Conservation (phyloP, 2,888 invertebrate genomes). For the Drymonia ruficornis region DNA sequence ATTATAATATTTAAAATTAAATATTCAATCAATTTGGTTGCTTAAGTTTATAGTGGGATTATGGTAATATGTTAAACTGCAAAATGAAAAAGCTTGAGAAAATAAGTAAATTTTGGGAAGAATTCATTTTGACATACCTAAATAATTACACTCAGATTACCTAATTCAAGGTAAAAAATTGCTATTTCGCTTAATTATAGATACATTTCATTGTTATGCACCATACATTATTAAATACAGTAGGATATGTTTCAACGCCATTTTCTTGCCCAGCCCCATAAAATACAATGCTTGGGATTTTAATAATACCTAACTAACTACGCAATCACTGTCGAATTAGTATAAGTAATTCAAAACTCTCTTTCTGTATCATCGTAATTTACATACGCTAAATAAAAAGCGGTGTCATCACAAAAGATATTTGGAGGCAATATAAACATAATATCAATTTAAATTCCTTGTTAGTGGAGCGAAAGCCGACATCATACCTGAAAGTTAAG, state of each 20-base stretch:
- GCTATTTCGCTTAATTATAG: too few relatives aligned
- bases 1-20: constrained; percentile 28
- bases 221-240: too few relatives aligned
- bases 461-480: constrained; percentile 85
- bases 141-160: too few relatives aligned
- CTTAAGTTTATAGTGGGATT: constrained; percentile 17
- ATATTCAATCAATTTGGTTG: constrained; percentile 27
- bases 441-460: constrained; percentile 85
- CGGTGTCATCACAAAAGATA: constrained; percentile 85
- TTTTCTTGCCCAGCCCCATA: too few relatives aligned
- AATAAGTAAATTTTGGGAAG: not conserved
- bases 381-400: constrained; percentile 85
- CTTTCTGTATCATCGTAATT: constrained; percentile 82
- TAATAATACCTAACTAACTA: constrained; percentile 57
- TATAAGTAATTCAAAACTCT: constrained; percentile 80
- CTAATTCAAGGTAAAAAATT: too few relatives aligned
- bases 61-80: constrained; percentile 19
- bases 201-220: too few relatives aligned
- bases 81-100: not conserved
- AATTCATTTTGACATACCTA: not conserved
- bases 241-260: too few relatives aligned
- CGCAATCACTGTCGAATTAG: constrained; percentile 73
- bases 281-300: constrained; percentile 64
- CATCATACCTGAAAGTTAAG: constrained; percentile 77
- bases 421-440: constrained; percentile 85